These are phyloP conservation scores for Eupithecia abbreviata DNA, from an alignment of 2,888 invertebrate species.

Conservation along the genomic window DNA sequence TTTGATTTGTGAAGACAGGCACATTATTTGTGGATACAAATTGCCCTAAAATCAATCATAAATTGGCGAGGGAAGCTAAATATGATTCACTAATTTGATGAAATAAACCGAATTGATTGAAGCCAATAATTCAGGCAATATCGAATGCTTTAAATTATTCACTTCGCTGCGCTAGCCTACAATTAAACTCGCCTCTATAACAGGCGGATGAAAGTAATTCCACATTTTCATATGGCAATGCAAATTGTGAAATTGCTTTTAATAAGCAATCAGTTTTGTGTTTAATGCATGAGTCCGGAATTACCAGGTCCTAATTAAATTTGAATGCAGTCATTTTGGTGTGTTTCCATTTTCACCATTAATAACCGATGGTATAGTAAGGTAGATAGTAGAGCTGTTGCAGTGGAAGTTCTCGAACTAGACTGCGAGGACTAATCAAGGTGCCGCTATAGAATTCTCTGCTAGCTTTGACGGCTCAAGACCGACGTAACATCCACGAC, in stretches of 20 bases:
- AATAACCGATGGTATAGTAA: neutral
- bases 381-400: neutral
- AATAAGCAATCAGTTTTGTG: conserved; percentile 46
- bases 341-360: neutral
- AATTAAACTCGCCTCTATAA: conserved; percentile 9
- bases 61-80: neutral
- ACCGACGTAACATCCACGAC: conserved; percentile 21
- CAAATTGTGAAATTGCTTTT: conserved; percentile 45
- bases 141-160: conserved; percentile 15
- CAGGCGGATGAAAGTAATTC: conserved; percentile 42
- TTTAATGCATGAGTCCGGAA: conserved; percentile 22
- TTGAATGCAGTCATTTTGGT: conserved; percentile 13
- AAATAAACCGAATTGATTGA: neutral
- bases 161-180: neutral
- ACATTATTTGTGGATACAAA: conserved; percentile 9
- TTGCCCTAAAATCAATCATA: neutral
- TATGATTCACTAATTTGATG: neutral
- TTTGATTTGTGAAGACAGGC: conserved; percentile 18
- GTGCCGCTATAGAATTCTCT: conserved; percentile 21
- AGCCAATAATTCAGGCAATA: conserved; percentile 11
- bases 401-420: conserved; percentile 1
- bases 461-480: conserved; percentile 28
- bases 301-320: conserved; percentile 11
- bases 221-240: conserved; percentile 48
- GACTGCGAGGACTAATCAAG: conserved; percentile 13